Conservation (phyloP, 64 coral and sea anemone species). For the Montipora capricornis region DNA sequence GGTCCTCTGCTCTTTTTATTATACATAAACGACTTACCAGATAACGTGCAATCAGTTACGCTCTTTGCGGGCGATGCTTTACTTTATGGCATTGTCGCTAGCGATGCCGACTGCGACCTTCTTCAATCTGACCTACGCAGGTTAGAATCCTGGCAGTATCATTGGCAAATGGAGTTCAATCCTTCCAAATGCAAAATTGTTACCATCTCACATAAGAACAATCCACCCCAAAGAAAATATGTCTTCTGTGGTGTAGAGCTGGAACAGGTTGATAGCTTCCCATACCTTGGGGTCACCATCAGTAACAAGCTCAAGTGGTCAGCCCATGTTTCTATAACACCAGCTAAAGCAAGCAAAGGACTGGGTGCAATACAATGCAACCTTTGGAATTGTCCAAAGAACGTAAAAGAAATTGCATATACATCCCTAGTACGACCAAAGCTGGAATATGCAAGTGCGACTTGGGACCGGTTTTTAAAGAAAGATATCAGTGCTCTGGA, state of each 20-base stretch:
- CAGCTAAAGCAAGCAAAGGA: background rate
- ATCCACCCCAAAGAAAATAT: no score
- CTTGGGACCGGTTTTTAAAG: background rate
- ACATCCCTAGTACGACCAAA: background rate
- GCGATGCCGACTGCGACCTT: background rate
- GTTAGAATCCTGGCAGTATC: slow-evolving; percentile 14
- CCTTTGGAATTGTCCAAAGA: slow-evolving; percentile 24
- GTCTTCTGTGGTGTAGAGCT: background rate
- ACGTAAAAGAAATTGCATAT: slow-evolving; percentile 9
- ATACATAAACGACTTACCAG: no score
- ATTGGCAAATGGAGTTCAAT: slow-evolving; percentile 30
- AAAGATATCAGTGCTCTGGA: background rate
- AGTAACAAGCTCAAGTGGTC: slow-evolving; percentile 9
- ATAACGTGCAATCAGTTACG: background rate
- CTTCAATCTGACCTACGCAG: background rate
- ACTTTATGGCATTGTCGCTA: slow-evolving; percentile 4
- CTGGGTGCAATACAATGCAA: slow-evolving; percentile 2
- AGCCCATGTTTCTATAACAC: background rate
- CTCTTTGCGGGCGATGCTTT: slow-evolving; percentile 27
- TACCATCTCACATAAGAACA: background rate
- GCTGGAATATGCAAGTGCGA: no score
- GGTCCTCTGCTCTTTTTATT: no score
- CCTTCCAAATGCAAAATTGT: slow-evolving; percentile 25
- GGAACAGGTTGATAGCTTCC: background rate
- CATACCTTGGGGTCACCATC: background rate